Evolutionary conservation across 2,888 invertebrate genomes (phyloP), one percentile per base, ranked within the genome.

Genomic region (Buathra laborator): DNA sequence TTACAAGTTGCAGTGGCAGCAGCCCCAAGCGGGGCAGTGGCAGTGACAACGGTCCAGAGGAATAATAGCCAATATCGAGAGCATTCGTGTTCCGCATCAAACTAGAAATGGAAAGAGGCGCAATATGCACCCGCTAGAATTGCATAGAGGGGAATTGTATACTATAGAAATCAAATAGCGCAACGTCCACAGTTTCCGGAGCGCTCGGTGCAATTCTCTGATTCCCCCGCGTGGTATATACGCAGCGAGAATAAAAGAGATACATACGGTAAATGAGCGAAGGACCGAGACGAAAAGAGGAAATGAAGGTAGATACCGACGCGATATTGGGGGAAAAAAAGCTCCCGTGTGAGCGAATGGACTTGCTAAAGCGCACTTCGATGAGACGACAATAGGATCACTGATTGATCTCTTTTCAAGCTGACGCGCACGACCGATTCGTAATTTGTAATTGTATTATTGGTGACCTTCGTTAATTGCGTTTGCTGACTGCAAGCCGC

Each of bases 401-500:
- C 86, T 92, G 91, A 92, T 92, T 92, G 91, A 89, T 91, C 89
- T 90, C 88, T 90, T 92, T 91, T 90, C 85, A 70, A 86, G 88
- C 91, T 89, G 87, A 89, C 89, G 87, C 84, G 88, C 81, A 87
- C 88, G 87, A 89, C 87, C 88, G 88, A 84, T 85, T 82, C 83
- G 89, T 91, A 89, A 90, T 90, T 90, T 88, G 90, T 91, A 89
- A 91, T 89, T 85, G 88, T 86, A 89, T 90, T 90, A 90, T 88
- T 84, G 86, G 84, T 12, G 68, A 74, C 53, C 86, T 86, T 46
- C 77, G 82, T 87, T 85, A 83, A 87, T 88, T 87, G 83, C 79
- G 46, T 85, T 81, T 72, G 85, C 83, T 83, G 83, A 83, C 83
- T 83, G 74, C 37, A n/a, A 29, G 51, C 64, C 37, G 48, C 48